Evolutionary conservation across 2,797 vertebrate species (phyloP), one percentile per base, ranked within the genome.

Genomic region (Onychomys torridus): DNA sequence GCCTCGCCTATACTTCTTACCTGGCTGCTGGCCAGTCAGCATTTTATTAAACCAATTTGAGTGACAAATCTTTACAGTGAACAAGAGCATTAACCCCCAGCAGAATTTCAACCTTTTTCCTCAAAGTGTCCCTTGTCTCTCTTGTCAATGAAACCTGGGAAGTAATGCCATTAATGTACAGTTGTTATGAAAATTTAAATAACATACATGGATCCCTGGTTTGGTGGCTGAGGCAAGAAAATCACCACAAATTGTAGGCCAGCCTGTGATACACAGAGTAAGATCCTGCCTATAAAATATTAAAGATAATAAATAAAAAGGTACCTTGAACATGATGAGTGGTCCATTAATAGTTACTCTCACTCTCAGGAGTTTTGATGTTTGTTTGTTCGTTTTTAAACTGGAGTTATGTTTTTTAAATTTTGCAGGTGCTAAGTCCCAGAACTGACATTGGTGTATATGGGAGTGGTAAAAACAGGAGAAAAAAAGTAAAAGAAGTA

Each of bases 381-480:
- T 16, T 73, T 46, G 16, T 19, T 78, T 52, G 87, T 93, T 96
- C 43, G 8, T 86, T 91, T 91, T 34, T 49, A 94, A 96, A 82
- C 46, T 13, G n/a, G 57, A 82, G 52, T 71, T 84, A 55, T 89
- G 37, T 93, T 94, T 79, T 85, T 92, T 95, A 91, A 76, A 90
- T 11, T 61, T 93, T 96, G 1, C 95, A 99, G 99, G 99, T 99
- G 29, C 98, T 99, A 49, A 99, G 99, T 97, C 99, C 99, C 4
- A 99, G 99, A 0, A 98, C 98, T 29, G 99, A 99, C 97, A 99
- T 99, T 16, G 99, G 99, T 0, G 98, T 99, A 75, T 99, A 99
- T 5, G 99, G 99, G 37, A 99, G 99, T 98, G 99, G 99, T 96
- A 99, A 99, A 98, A 99, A 99, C 82, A 99, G 99, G 94, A 97